These are phyloP conservation scores for Globicephala melas DNA, from an alignment of 2,113 vertebrate genomes.

Conservation along the genomic window DNA sequence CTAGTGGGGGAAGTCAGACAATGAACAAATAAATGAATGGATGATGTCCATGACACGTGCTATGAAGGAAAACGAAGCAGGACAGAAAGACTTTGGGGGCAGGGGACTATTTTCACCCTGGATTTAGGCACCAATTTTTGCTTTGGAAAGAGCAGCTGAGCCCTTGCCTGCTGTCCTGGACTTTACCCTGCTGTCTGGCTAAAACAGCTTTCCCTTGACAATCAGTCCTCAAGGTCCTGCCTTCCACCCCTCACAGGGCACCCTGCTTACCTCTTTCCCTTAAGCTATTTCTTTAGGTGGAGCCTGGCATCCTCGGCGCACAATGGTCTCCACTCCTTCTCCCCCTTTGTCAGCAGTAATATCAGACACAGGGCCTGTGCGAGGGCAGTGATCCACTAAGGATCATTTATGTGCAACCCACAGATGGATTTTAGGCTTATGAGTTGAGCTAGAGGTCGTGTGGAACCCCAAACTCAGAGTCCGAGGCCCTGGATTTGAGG, in stretches of 20 bases:
- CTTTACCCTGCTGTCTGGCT: background rate
- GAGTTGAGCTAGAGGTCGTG: background rate
- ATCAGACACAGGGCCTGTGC: background rate
- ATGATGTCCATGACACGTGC: fast-evolving
- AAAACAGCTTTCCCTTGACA: background rate
- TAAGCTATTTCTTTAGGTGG: background rate
- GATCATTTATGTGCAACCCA: background rate
- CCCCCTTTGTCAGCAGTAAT: background rate
- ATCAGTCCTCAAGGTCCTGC: background rate
- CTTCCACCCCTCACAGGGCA: background rate
- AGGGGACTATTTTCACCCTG: background rate
- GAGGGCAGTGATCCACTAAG: background rate
- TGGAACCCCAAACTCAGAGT: background rate
- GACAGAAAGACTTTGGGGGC: background rate
- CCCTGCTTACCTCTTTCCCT: background rate
- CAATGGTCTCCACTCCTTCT: background rate
- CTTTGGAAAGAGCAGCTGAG: background rate
- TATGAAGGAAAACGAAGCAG: background rate
- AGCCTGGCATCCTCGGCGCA: background rate
- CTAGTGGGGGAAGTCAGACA: background rate
- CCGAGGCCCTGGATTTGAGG: background rate
- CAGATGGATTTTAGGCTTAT: background rate
- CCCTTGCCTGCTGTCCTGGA: background rate
- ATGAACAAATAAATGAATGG: background rate
- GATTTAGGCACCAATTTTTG: background rate